Base-by-base conservation (phyloP, 2,797 vertebrate genomes). In the Anabacerthia variegaticeps region DNA sequence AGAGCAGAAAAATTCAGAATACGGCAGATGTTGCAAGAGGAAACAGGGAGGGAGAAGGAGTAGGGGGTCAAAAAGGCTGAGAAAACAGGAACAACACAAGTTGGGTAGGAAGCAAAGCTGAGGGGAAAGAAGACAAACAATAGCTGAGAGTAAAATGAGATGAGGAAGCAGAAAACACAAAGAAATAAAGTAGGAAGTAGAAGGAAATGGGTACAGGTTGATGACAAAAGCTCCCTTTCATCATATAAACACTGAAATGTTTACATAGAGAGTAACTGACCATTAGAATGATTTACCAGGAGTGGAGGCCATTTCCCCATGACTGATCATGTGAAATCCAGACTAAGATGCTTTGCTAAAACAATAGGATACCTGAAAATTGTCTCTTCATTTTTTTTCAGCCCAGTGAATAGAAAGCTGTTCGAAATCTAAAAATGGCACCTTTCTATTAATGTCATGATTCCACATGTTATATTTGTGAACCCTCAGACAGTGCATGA, bases 61-160 rank as follows among this genome's bases (percentile, higher is more conserved):
- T 72, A 44, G 71, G 88, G 69, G 16, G 51, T 73, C 54, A 28
- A 72, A 85, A 90, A 86, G 63, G 15, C 69, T 90, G 62, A 89
- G 73, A 85, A 91, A 92, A 85, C 67, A 96, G 74, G 75, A 96
- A 96, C 85, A 94, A 84, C 67, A 36, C 52, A 76, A 44, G 22
- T 43, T 89, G 61, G 41, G 24, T 76, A 82, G 83, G 74, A 93
- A 94, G 49, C 3, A 22, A 94, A 86, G 51, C 55, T 81, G 71
- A 84, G 18, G 55, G 85, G 77, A 24, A 92, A 93, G 83, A 83
- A 80, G 24, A 36, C 75, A 82, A 93, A 94, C 85, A 94, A 84
- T 51, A 72, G 68, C 10, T 92, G 56, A 46, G 39, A 82, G 37
- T 32, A 73, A 92, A 95, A 93, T 36, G 55, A 63, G 58, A 78